Conservation (phyloP, 1,140 invertebrate species). For the Panagrolaimus sp. region DNA sequence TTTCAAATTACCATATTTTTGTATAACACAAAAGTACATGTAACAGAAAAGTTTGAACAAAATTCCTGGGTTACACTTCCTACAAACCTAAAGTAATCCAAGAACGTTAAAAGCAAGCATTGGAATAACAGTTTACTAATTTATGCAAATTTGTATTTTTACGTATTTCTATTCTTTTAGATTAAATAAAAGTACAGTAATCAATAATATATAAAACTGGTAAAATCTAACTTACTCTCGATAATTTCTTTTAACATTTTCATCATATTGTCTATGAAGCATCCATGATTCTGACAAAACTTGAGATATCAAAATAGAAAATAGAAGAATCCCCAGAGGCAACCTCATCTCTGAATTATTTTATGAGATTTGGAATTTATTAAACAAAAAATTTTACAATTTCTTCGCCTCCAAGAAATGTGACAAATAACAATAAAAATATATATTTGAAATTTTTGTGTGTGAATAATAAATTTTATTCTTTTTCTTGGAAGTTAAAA, state of each 20-base stretch:
- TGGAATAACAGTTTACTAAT: no score
- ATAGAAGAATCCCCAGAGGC: background rate
- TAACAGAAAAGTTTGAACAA: no score
- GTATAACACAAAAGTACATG: no score
- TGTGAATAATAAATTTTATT: no score
- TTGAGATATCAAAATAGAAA: background rate
- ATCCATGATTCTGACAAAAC: background rate
- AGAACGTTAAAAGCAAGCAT: no score
- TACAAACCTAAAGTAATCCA: slow-evolving; percentile 8
- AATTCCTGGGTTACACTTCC: no score
- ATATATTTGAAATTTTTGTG: background rate
- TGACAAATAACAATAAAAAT: no score
- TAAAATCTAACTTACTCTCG: slow-evolving; percentile 6
- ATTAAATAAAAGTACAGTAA: background rate
- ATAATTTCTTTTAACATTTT: slow-evolving; percentile 19
- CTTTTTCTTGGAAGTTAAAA: no score
- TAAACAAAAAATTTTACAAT: background rate
- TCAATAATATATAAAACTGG: background rate
- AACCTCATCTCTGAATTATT: background rate
- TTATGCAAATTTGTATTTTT: no score
- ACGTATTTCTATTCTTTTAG: no score
- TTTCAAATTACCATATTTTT: no score
- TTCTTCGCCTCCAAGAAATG: background rate
- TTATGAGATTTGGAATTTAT: background rate
- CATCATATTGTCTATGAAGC: slow-evolving; percentile 15